These are phyloP conservation scores for Nomada ferruginata DNA, from an alignment of 2,888 invertebrate genomes.

Conservation along the genomic window DNA sequence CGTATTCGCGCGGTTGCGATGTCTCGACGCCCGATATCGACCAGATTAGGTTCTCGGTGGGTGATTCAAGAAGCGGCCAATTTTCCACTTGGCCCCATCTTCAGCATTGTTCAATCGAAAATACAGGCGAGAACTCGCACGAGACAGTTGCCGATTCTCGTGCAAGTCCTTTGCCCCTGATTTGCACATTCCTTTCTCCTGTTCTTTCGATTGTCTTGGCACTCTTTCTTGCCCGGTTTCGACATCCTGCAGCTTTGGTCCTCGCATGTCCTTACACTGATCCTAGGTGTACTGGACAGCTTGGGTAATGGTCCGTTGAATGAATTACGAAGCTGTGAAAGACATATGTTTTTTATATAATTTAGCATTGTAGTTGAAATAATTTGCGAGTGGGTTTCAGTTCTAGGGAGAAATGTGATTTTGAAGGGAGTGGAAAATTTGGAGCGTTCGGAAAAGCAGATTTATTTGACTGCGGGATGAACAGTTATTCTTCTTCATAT, in stretches of 20 bases:
- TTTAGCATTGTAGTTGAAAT: background rate
- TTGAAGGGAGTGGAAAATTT: background rate
- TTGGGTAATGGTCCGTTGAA: slow-evolving; percentile 47
- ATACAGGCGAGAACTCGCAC: slow-evolving; percentile 79
- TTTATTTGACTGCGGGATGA: too few species aligned
- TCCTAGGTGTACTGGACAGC: slow-evolving; percentile 70
- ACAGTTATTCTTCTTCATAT: too few species aligned
- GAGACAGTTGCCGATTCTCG: slow-evolving; percentile 78
- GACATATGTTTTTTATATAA: background rate
- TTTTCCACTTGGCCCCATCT: background rate
- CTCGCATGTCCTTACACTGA: slow-evolving; percentile 44
- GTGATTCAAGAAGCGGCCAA: slow-evolving; percentile 39
- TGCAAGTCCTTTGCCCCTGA: slow-evolving; percentile 78
- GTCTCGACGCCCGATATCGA: slow-evolving; percentile 2
- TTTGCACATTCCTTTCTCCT: slow-evolving; percentile 79
- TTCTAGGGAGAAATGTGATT: background rate
- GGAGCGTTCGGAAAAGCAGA: too few species aligned
- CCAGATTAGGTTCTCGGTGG: slow-evolving; percentile 35
- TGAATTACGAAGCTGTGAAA: slow-evolving; percentile 34
- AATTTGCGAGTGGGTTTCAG: background rate
- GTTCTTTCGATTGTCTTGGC: slow-evolving; percentile 80
- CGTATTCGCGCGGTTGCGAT: background rate
- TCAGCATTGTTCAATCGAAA: slow-evolving; percentile 76
- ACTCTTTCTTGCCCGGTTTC: slow-evolving; percentile 76
- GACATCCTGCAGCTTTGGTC: slow-evolving; percentile 47